These are phyloP conservation scores for Danio albolineatus DNA, from an alignment of 2,797 vertebrate species.

Conservation along the genomic window DNA sequence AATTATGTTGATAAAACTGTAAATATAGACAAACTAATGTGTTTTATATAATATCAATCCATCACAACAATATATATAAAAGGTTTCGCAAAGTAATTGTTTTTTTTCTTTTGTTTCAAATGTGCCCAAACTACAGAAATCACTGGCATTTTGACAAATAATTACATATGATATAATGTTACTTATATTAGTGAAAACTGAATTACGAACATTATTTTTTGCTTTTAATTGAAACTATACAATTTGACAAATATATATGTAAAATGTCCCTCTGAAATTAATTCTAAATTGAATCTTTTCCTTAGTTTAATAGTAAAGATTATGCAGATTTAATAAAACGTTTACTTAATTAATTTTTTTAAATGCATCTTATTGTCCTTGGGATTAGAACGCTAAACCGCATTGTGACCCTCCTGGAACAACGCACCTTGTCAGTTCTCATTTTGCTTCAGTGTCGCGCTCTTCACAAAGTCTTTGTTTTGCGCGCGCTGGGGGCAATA, in stretches of 20 bases:
- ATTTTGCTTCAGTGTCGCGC: constrained; percentile 69
- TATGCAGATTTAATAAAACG: not conserved
- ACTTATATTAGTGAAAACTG: not conserved
- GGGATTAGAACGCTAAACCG: constrained; percentile 53
- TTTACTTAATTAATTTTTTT: not conserved
- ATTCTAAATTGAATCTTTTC: not conserved
- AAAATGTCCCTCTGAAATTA: not conserved
- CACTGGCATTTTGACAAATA: not conserved
- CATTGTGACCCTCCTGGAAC: constrained; percentile 69
- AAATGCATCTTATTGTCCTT: constrained; percentile 17
- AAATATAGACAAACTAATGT: too few relatives aligned
- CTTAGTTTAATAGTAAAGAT: not conserved
- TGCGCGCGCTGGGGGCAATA: constrained; percentile 70
- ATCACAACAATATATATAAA: constrained; percentile 6
- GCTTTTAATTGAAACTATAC: not conserved
- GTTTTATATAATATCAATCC: too few relatives aligned
- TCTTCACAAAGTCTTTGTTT: constrained; percentile 72
- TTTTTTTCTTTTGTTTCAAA: not conserved
- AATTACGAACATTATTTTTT: not conserved
- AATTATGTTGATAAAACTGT: too few relatives aligned
- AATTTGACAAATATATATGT: not conserved
- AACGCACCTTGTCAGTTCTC: constrained; percentile 69
- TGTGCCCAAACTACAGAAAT: not conserved
- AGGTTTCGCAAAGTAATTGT: not conserved
- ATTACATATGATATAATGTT: not conserved